phyloP scores from a whole-genome alignment of 2,113 vertebrate species.

The Sander lucioperca region DNA sequence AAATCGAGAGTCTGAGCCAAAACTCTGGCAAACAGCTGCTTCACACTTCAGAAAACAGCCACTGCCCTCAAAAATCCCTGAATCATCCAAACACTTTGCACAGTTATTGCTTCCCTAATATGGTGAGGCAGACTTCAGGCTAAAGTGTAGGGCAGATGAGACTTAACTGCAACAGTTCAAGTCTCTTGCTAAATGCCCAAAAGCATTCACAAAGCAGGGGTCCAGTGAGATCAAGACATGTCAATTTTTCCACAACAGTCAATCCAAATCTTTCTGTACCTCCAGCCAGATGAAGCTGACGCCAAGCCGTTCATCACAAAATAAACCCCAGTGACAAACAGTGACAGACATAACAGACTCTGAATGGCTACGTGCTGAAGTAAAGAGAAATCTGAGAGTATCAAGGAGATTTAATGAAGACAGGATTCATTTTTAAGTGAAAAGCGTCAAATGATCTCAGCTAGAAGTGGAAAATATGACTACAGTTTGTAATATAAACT shows the following conservation, averaged over 20 bases:
- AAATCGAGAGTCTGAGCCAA: slow-evolving; percentile 9
- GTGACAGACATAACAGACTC: not conserved
- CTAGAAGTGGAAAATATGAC: not conserved
- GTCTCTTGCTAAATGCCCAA: slow-evolving; percentile 35
- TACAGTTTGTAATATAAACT: not conserved
- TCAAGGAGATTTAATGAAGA: not conserved
- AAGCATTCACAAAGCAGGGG: slow-evolving; percentile 42
- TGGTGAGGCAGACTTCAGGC: slow-evolving; percentile 38
- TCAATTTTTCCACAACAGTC: not conserved
- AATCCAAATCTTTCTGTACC: not conserved
- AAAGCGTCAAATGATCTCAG: not conserved
- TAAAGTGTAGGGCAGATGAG: not conserved
- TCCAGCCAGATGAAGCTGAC: not conserved
- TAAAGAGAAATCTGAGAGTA: not conserved
- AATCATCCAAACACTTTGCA: slow-evolving; percentile 42
- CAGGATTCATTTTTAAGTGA: not conserved
- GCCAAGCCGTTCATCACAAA: not conserved
- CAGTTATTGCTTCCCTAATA: slow-evolving; percentile 54
- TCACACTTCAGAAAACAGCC: slow-evolving; percentile 45
- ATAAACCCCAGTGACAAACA: not conserved
- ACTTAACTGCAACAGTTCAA: not conserved
- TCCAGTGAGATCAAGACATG: not conserved
- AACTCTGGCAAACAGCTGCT: slow-evolving; percentile 29
- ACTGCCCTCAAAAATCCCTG: slow-evolving; percentile 22
- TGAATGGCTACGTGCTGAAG: slow-evolving; percentile 1